phyloP scores from a whole-genome alignment of 2,113 vertebrate species.

The Brachyhypopomus occidentalis region DNA sequence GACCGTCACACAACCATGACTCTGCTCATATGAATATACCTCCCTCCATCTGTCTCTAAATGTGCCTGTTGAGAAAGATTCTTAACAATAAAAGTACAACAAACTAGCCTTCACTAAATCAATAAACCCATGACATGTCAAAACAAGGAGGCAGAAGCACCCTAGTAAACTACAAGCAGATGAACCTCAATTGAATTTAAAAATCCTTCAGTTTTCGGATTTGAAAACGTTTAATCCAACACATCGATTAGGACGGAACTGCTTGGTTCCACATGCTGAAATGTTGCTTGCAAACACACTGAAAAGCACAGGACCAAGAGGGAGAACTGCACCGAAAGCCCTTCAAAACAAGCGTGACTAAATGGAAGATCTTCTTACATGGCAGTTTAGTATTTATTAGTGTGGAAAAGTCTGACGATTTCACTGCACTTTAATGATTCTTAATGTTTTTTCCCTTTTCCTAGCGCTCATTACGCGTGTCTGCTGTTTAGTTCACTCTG shows the following conservation, averaged over 20 bases:
- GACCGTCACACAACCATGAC: not conserved
- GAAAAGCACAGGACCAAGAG: not conserved
- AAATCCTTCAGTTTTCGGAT: no score
- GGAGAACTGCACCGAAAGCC: no score
- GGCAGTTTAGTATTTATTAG: conserved; percentile 36
- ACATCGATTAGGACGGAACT: not conserved
- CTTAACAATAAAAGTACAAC: no score
- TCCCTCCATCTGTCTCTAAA: no score
- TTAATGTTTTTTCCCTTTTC: conserved; percentile 29
- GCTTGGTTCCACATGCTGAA: not conserved
- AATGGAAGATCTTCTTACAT: conserved; percentile 2
- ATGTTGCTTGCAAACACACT: not conserved
- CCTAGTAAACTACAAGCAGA: no score
- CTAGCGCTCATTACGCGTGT: conserved; percentile 23
- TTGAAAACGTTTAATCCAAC: no score
- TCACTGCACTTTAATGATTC: conserved; percentile 28
- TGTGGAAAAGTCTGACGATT: conserved; percentile 29
- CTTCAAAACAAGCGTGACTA: not conserved
- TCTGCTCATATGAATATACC: not conserved
- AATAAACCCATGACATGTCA: no score
- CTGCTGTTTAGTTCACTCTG: conserved; percentile 28
- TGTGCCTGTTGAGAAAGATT: no score
- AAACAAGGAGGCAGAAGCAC: no score
- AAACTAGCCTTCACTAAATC: no score
- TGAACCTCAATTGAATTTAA: no score